Evolutionary conservation across 2,888 invertebrate genomes (phyloP), one percentile per base, ranked within the genome.

Genomic region (Andrena marginata): DNA sequence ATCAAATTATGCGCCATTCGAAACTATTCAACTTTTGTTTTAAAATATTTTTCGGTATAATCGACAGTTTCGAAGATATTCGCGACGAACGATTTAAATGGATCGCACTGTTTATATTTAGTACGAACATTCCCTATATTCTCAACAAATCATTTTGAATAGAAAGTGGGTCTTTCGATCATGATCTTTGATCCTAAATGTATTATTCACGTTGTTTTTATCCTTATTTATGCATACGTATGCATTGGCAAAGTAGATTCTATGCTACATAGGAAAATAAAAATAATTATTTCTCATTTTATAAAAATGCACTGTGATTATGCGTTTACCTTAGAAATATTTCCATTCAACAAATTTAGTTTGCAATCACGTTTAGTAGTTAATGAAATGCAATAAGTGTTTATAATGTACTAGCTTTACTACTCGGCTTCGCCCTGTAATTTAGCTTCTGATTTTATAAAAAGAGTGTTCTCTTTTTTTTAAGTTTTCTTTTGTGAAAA

Each of bases 161-260:
- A n/a, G 67, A 56, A 67, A 68, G 56, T 63, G 63, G 49, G 56
- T 64, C 48, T 76, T 79, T 78, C 59, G 59, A 42, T 77, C 82
- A 70, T 88, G 89, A 89, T 85, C 89, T 88, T 88, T 89, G 88
- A 87, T 82, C 86, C 77, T n/a, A 64, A 33, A 79, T 90, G 76
- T 77, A 89, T 90, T 87, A 90, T 90, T 87, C 87, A 90, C 26
- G 8, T 35, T 35, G 63, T 10, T 71, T 48, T 70, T 69, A 31
- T 26, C 26, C 54, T 42, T 65, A 64, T 33, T 71, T 42, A 42
- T 16, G 42, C 13, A 42, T 42, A 42, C 1, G 5, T 16, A 13
- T 23, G 20, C 10, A 49, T 23, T 26, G 16, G 33, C 13, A 49
- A n/a, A n/a, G 31, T 33, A 31, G 1, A 33, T 54, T 23, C 20